A percentile compares a stretch with the other conserved stretches of the same genome.
These are phyloP conservation scores for Philotrypesis tridentata DNA, from an alignment of 1,140 invertebrate species.

Conservation along the genomic window DNA sequence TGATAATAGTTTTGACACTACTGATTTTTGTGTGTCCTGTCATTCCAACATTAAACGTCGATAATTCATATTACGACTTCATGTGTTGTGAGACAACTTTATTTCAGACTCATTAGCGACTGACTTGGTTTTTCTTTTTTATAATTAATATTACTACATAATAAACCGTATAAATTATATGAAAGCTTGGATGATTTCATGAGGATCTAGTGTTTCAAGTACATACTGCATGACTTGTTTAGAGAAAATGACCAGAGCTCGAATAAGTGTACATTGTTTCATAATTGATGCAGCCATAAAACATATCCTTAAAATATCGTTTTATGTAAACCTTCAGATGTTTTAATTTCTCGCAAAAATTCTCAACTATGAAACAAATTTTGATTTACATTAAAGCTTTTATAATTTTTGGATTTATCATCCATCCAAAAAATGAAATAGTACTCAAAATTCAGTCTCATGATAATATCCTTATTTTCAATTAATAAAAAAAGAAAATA, in stretches of 20 bases:
- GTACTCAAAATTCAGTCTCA: constrained; percentile 52
- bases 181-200: constrained; percentile 62
- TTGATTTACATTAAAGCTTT: constrained; percentile 35
- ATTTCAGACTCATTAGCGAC: constrained; percentile 31
- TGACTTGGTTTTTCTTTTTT: constrained; percentile 48
- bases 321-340: not conserved
- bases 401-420: constrained; percentile 36
- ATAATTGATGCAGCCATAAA: constrained; percentile 60
- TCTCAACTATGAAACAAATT: constrained; percentile 24
- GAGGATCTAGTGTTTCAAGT: constrained; percentile 52
- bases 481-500: constrained; percentile 34
- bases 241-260: constrained; percentile 56
- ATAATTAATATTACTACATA: constrained; percentile 62
- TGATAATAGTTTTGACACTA: constrained; percentile 45
- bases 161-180: constrained; percentile 63
- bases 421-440: constrained; percentile 23
- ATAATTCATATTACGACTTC: constrained; percentile 52
- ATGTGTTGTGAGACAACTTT: constrained; percentile 52
- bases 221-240: constrained; percentile 34
- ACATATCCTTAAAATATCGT: constrained; percentile 40
- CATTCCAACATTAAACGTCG: constrained; percentile 55
- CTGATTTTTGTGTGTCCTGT: constrained; percentile 35
- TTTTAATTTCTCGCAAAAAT: constrained; percentile 16
- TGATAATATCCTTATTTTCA: constrained; percentile 48
- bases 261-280: constrained; percentile 54